These are phyloP conservation scores for Anolis carolinensis DNA, from an alignment of 2,113 vertebrate genomes.

Conservation along the genomic window DNA sequence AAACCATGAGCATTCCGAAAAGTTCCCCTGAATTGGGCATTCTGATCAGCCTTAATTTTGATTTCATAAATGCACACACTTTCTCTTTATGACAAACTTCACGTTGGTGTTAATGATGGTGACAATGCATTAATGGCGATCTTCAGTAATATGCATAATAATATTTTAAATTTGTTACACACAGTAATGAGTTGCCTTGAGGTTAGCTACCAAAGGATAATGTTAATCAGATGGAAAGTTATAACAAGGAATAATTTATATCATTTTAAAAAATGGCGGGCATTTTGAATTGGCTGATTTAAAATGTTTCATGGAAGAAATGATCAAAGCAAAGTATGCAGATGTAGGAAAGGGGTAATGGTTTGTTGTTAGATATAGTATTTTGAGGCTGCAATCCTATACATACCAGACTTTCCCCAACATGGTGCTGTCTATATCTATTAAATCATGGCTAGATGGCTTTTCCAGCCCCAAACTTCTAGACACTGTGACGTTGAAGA, in stretches of 20 bases:
- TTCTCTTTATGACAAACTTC: slow-evolving; percentile 7
- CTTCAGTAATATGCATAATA: not conserved
- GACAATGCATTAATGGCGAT: not conserved
- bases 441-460: no score
- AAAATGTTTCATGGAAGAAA: not conserved
- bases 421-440: not conserved
- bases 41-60: not conserved
- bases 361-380: not conserved
- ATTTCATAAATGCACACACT: not conserved
- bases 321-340: not conserved
- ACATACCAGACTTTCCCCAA: not conserved
- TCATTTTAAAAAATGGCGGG: not conserved
- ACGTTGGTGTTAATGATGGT: slow-evolving; percentile 5
- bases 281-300: not conserved
- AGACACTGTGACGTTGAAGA: not conserved
- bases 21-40: not conserved
- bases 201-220: slow-evolving; percentile 28
- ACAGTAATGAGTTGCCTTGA: slow-evolving; percentile 9
- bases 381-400: not conserved
- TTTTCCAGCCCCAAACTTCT: no score
- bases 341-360: not conserved
- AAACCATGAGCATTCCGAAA: not conserved
- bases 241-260: not conserved
- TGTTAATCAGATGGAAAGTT: not conserved
- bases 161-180: not conserved